phyloP scores from a whole-genome alignment of 2,797 vertebrate genomes.

The Betta splendens region DNA sequence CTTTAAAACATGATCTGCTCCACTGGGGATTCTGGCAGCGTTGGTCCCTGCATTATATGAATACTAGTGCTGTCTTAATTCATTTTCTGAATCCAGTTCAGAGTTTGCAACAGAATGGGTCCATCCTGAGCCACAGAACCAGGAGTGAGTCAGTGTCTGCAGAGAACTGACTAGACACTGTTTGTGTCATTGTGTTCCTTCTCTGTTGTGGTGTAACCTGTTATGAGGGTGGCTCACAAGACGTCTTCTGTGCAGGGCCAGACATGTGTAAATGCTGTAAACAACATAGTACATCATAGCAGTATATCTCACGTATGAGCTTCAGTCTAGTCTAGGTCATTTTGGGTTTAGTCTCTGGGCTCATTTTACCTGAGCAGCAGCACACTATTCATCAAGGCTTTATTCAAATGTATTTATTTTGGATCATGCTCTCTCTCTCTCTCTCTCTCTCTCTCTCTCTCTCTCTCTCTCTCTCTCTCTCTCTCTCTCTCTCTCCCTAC shows the following conservation, averaged over 20 bases:
- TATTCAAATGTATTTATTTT: neutral
- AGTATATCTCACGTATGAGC: too few relatives aligned
- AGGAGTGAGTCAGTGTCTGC: constrained; percentile 25
- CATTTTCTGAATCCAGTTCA: neutral
- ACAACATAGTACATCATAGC: too few relatives aligned
- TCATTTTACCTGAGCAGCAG: too few relatives aligned
- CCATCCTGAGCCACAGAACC: constrained; percentile 31
- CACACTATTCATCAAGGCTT: too few relatives aligned
- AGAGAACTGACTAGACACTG: constrained; percentile 60
- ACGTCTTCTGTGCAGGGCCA: constrained; percentile 71
- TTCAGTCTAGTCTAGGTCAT: too few relatives aligned
- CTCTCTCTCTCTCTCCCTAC: constrained; percentile 14
- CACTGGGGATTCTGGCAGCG: neutral
- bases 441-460: constrained; percentile 6
- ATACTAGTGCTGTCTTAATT: neutral
- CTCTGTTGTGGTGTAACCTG: constrained; percentile 83
- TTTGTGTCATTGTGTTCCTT: constrained; percentile 40
- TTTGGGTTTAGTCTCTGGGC: too few relatives aligned
- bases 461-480: constrained; percentile 9
- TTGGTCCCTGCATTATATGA: too few relatives aligned
- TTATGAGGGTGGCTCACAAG: constrained; percentile 85
- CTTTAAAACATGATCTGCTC: constrained; percentile 3
- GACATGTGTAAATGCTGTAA: too few relatives aligned
- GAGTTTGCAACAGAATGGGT: constrained; percentile 19
- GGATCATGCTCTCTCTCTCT: constrained; percentile 4